Base-by-base conservation (phyloP, 2,888 invertebrate species). In the Thereva nobilitata region DNA sequence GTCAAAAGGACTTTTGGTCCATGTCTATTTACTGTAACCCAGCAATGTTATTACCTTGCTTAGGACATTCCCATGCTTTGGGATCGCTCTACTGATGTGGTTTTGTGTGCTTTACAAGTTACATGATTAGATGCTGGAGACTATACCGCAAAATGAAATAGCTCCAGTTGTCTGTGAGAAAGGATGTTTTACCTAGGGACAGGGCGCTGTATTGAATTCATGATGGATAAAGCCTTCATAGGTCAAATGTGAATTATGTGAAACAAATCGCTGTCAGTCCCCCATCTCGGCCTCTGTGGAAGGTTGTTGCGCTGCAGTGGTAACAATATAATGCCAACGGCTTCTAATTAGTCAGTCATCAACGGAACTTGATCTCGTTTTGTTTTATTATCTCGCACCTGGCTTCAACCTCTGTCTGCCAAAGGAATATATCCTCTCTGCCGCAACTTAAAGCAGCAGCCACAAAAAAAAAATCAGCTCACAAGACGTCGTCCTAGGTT, bases 31-130 rank as follows among this genome's bases (percentile, higher is more conserved):
- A 68, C 55, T 61, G 41, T 66, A 49, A 34, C 61, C 55, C 64
- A 44, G 64, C 66, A 65, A 66, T 68, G 68, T 68, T 68, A 68
- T 68, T 68, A 68, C 66, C 68, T 61, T 23, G 23, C 23, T 23
- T 54, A 66, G 68, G 55, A 68, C 68, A 68, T 68, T 42, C 53
- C 59, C 47, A 54, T 55, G 65, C 56, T 49, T 65, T 65, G 47
- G 50, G 61, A 49, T 61, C 61, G 41, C 61, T 61, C 61, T 61
- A 61, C 61, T 68, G 68, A 68, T 68, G 68, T 68, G 68, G 68
- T 68, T 68, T 68, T 68, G 50, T 23, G 23, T 68, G 61, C 68
- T 68, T 61, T 68, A 68, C 68, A 68, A 55, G 55, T 66, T 68
- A 49, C 66, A 66, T 63, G 55, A 66, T 66, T 66, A 61, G 61